phyloP scores from a whole-genome alignment of 2,113 vertebrate genomes.

The Gymnorhina tibicen region DNA sequence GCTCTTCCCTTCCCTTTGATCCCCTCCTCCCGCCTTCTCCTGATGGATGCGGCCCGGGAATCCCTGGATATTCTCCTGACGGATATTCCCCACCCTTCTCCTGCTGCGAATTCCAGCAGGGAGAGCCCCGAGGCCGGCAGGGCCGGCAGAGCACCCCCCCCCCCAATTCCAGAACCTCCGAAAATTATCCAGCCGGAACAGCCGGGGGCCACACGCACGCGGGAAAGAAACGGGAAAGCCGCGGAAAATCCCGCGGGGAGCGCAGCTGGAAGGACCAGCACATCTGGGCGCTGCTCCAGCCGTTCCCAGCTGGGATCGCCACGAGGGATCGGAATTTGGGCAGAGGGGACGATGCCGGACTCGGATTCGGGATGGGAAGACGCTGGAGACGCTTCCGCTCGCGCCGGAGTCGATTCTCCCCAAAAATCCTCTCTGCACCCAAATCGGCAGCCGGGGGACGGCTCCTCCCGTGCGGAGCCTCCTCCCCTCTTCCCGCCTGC shows the following conservation, averaged over 20 bases:
- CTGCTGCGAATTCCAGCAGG: not conserved
- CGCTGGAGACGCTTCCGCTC: not conserved
- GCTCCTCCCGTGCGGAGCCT: not conserved
- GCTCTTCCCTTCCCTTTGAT: not conserved
- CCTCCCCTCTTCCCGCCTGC: fast-evolving
- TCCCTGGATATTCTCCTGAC: not conserved
- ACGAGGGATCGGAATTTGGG: not conserved
- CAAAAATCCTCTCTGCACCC: not conserved
- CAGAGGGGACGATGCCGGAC: fast-evolving
- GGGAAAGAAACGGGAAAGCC: not conserved
- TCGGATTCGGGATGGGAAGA: not conserved
- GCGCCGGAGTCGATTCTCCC: fast-evolving
- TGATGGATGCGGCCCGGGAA: not conserved
- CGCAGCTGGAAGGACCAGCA: not conserved
- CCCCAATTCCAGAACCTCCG: not conserved
- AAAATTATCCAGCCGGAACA: fast-evolving
- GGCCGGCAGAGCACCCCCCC: not conserved
- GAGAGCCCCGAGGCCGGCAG: not conserved
- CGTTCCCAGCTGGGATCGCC: not conserved
- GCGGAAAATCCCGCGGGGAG: fast-evolving
- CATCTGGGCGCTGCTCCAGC: not conserved
- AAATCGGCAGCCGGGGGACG: not conserved
- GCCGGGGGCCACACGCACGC: fast-evolving
- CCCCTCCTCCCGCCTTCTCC: not conserved
- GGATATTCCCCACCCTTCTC: not conserved